phyloP scores from a whole-genome alignment of 2,797 vertebrate species.

The Syngnathus acus region DNA sequence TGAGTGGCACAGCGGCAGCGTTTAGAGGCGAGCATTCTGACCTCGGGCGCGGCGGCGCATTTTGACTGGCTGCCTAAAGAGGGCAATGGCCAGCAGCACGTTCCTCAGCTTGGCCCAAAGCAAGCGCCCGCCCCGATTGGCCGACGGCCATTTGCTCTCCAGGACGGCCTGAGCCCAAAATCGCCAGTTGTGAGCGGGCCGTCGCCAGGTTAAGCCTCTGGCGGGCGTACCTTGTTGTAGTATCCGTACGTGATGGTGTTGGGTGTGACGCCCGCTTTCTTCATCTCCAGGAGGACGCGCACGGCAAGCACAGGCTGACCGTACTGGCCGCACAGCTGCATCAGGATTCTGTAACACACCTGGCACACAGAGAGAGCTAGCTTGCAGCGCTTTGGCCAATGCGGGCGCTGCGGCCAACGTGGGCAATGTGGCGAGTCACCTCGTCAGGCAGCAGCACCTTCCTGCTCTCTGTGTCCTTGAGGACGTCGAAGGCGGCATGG shows the following conservation, averaged over 20 bases:
- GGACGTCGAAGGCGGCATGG: constrained; percentile 83
- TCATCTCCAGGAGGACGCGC: constrained; percentile 89
- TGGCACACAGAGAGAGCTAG: constrained; percentile 34
- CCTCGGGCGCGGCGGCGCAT: constrained; percentile 62
- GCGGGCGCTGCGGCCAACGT: too few species aligned
- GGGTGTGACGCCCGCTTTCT: constrained; percentile 86
- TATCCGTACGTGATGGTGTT: constrained; percentile 94
- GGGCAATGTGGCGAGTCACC: constrained; percentile 55
- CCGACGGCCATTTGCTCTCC: constrained; percentile 93
- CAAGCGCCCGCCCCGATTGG: constrained; percentile 80
- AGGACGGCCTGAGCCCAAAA: constrained; percentile 77
- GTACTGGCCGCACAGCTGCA: constrained; percentile 93
- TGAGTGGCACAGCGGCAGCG: background rate
- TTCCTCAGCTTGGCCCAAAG: constrained; percentile 93
- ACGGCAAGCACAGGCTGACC: constrained; percentile 90
- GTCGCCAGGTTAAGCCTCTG: background rate
- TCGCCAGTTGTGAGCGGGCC: too few species aligned
- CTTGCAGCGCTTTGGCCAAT: too few species aligned
- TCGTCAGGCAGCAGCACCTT: constrained; percentile 89
- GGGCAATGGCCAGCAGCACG: constrained; percentile 83
- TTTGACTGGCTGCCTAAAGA: constrained; percentile 84
- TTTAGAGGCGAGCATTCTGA: constrained; percentile 19
- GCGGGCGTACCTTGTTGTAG: constrained; percentile 84
- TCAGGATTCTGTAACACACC: constrained; percentile 92
- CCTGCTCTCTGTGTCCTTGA: constrained; percentile 87